Percentiles rank a stretch among this genome's conserved stretches.
These are phyloP conservation scores for Diadophis punctatus DNA, from an alignment of 2,113 vertebrate genomes.

Conservation along the genomic window DNA sequence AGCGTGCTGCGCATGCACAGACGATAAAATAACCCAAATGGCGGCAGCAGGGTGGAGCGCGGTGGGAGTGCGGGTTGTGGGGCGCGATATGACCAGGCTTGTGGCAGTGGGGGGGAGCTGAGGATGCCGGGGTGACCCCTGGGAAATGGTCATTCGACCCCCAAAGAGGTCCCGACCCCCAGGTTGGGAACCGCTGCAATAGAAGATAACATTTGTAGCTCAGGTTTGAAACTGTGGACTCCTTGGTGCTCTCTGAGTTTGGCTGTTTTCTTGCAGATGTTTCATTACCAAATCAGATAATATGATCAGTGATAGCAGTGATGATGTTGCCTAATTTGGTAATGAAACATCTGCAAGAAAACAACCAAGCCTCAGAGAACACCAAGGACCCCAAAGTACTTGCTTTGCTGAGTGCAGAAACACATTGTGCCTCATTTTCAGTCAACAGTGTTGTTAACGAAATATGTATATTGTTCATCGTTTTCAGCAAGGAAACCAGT, in stretches of 20 bases:
- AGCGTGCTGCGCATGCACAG: too few species aligned
- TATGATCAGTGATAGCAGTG: not conserved
- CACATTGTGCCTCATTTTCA: not conserved
- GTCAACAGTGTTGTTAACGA: slow-evolving; percentile 3
- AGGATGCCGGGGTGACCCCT: too few species aligned
- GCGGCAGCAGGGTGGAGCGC: too few species aligned
- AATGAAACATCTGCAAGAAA: not conserved
- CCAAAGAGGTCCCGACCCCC: too few species aligned
- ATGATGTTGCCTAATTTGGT: not conserved
- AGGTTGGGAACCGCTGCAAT: too few species aligned
- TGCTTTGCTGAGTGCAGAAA: not conserved
- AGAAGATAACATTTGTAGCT: not conserved
- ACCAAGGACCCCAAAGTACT: not conserved
- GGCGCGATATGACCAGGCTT: too few species aligned
- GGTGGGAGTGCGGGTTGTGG: too few species aligned
- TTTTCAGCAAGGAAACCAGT: slow-evolving; percentile 85
- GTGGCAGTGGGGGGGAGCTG: too few species aligned
- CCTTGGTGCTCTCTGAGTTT: not conserved
- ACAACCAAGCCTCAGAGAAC: not conserved
- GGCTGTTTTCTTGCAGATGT: not conserved
- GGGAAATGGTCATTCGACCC: too few species aligned
- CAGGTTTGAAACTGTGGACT: not conserved
- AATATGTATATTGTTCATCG: not conserved
- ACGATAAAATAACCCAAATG: too few species aligned
- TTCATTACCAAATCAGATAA: not conserved